Evolutionary conservation across 2,113 vertebrate genomes (phyloP).

Genomic region (mouse (Mus musculus)): GRCm39 chr16:40058501-40059000

Average conservation of each 20-base stretch:
- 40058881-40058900: not conserved
- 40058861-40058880: not conserved
- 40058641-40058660: not conserved
- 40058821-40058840: not conserved
- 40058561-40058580: not conserved
- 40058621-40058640: not conserved
- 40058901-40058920: not conserved
- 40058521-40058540: not conserved
- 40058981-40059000: not conserved
- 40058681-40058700: not conserved
- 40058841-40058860: not conserved
- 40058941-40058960: not conserved
- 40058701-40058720: not conserved
- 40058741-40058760: not conserved
- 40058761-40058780: not conserved
- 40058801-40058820: not conserved
- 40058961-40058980: not conserved
- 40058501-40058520: not conserved
- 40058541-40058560: not conserved
- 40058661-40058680: too few species aligned
- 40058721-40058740: not conserved
- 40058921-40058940: not conserved
- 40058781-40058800: not conserved
- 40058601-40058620: not conserved
- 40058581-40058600: not conserved